These are phyloP conservation scores for Hippolais icterina DNA, from an alignment of 2,113 vertebrate genomes.

Conservation along the genomic window DNA sequence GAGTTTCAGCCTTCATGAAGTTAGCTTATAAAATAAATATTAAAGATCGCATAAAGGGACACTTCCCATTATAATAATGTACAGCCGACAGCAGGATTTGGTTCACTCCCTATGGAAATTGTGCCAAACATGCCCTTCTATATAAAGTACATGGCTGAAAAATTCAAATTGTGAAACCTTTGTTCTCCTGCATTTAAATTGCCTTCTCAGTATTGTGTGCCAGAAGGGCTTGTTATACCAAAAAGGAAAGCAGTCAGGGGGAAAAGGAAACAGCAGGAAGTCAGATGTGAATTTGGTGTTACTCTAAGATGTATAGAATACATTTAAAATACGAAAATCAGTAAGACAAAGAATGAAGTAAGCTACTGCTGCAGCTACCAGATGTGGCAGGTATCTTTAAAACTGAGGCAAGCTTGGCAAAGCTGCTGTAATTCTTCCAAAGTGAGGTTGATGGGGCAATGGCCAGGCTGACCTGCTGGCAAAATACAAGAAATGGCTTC, in stretches of 20 bases:
- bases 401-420: background rate
- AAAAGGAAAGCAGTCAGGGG: background rate
- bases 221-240: background rate
- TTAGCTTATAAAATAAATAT: conserved; percentile 43
- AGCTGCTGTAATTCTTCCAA: background rate
- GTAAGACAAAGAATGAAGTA: background rate
- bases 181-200: conserved; percentile 18
- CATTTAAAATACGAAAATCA: background rate
- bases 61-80: background rate
- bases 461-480: background rate
- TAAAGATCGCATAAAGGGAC: conserved; percentile 8
- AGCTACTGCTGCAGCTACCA: background rate
- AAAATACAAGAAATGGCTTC: background rate
- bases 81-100: conserved; percentile 5
- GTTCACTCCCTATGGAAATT: background rate
- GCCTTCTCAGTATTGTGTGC: background rate
- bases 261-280: background rate
- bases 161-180: conserved; percentile 5
- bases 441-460: background rate
- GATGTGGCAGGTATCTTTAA: background rate
- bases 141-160: background rate
- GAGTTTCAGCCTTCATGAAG: conserved; percentile 25
- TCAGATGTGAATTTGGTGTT: background rate
- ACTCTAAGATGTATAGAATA: background rate
- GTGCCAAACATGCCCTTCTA: background rate